Evolutionary conservation across 2,888 invertebrate species (phyloP), one percentile per base, ranked within the genome.

Genomic region (Catocala nupta): DNA sequence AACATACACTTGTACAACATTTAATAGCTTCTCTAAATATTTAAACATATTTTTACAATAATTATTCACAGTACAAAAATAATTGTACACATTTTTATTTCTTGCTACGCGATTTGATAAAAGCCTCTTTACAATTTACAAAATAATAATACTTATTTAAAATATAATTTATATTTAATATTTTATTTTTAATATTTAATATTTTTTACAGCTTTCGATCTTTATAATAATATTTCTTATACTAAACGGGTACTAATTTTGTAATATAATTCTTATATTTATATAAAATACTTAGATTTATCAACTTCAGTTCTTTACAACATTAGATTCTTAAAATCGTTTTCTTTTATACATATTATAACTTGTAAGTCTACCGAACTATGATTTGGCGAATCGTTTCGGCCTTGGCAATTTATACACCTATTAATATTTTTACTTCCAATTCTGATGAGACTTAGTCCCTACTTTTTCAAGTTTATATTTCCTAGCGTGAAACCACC

Each of bases 41-140:
- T 75, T 66, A 76, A 76, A 80, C 78, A 64, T 71, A 74, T 75
- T 74, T 69, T 76, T 73, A 75, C 70, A 78, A 59, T 75, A 64
- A 68, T 73, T 71, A 78, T 76, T 71, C 71, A 77, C 74, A 84
- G 81, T 87, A 87, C 85, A 87, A 87, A 87, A 87, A 87, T 87
- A 87, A 81, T 83, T 83, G 83, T 85, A 86, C 83, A 75, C 68
- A 68, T 61, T 62, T 50, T 44, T 59, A 63, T 59, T 47, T 47
- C 39, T 44, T 59, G 53, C 52, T 73, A 62, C 25, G 51, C 55
- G 48, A 68, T 71, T 65, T 58, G 39, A 66, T 69, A 68, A 66
- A 77, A 81, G 80, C 78, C 73, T 82, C 79, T 81, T 70, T 68
- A 73, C 65, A 74, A 66, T 69, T 64, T 71, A 75, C 61, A 73